Conservation (phyloP, 2,888 invertebrate species). For the Clitarchus hookeri region DNA sequence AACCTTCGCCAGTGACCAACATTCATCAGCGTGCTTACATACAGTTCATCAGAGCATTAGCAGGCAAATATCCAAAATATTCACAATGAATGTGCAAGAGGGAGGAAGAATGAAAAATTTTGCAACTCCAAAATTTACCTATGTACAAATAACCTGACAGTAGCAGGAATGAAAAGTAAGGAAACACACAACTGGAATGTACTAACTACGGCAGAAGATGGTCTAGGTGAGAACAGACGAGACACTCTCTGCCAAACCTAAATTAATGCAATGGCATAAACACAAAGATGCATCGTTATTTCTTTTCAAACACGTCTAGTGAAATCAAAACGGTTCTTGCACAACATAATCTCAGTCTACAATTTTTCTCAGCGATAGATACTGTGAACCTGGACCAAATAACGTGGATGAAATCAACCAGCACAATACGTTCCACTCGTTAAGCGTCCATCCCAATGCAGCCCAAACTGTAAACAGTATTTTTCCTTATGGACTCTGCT, state of each 20-base stretch:
- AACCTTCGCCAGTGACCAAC: no score
- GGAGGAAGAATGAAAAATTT: no score
- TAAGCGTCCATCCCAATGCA: background rate
- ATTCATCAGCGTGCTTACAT: no score
- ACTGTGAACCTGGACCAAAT: background rate
- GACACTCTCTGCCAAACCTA: background rate
- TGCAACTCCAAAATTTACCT: no score
- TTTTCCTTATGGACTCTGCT: background rate
- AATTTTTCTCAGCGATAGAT: background rate
- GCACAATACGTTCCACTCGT: background rate
- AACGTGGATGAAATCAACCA: background rate
- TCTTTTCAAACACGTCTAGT: background rate
- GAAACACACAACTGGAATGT: no score
- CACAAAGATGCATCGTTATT: background rate
- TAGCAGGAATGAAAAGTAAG: no score
- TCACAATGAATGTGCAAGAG: no score
- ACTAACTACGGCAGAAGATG: no score
- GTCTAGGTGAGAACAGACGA: no score
- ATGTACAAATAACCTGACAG: no score
- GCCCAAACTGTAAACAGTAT: background rate
- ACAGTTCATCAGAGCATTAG: no score
- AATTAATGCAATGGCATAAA: background rate
- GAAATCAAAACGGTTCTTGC: background rate
- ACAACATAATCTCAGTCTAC: background rate
- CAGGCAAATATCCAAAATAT: no score